Conservation (phyloP, 1,140 invertebrate genomes). For the Vanessa atalanta region DNA sequence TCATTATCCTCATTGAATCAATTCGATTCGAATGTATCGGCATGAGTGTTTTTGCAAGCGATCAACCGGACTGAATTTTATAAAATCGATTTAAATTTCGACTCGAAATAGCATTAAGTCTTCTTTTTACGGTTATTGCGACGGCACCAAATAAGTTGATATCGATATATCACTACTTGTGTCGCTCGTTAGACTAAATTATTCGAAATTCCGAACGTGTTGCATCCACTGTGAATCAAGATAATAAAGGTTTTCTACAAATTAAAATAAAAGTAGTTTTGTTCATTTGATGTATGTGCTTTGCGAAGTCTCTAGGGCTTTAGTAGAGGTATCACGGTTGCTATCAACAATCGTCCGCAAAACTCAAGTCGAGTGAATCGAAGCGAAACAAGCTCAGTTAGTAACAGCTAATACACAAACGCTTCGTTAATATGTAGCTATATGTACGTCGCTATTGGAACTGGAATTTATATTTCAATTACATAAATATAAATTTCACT, state of each 20-base stretch:
- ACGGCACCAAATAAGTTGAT: conserved; percentile 32
- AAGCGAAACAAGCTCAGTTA: conserved; percentile 25
- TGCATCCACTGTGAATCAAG: conserved; percentile 13
- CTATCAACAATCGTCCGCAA: conserved; percentile 30
- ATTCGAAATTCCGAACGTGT: conserved; percentile 16
- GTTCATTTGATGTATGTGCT: conserved; percentile 10
- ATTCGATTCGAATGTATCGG: conserved; percentile 11
- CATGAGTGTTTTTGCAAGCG: conserved; percentile 22
- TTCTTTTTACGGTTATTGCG: conserved; percentile 27
- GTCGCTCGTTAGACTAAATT: conserved; percentile 29
- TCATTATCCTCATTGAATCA: conserved; percentile 26
- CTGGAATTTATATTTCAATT: not conserved
- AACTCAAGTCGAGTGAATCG: conserved; percentile 32
- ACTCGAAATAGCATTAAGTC: conserved; percentile 24
- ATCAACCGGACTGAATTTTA: conserved; percentile 19
- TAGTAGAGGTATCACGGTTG: conserved; percentile 20
- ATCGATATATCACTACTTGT: conserved; percentile 35
- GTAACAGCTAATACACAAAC: conserved; percentile 15
- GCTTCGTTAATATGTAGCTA: not conserved
- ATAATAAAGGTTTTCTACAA: conserved; percentile 7
- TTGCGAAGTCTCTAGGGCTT: conserved; percentile 13
- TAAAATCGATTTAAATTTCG: conserved; percentile 27
- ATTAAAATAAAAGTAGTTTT: not conserved
- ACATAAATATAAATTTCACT: not conserved
- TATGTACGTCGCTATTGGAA: not conserved